These are phyloP conservation scores for Rhabdomys dilectus DNA, from an alignment of 2,113 vertebrate genomes.

Conservation along the genomic window DNA sequence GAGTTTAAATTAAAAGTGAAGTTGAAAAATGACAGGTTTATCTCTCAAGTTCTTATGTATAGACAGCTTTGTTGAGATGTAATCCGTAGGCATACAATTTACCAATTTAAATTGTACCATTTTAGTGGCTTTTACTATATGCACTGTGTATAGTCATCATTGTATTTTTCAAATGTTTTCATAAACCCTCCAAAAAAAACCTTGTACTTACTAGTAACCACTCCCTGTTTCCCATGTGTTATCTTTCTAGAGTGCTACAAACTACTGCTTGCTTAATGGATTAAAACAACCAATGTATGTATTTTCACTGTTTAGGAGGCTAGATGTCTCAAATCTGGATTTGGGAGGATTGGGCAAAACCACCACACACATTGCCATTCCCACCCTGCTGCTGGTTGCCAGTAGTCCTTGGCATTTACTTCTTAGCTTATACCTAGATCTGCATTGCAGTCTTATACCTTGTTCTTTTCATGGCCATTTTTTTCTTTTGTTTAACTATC, in stretches of 20 bases:
- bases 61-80: conserved; percentile 9
- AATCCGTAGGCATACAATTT: conserved; percentile 14
- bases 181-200: neutral
- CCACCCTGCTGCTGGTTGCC: neutral
- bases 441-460: neutral
- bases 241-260: neutral
- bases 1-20: conserved; percentile 61
- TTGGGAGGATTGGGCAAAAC: neutral
- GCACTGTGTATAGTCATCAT: neutral
- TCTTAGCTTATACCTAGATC: neutral
- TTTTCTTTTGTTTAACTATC: neutral
- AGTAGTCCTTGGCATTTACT: neutral
- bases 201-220: neutral
- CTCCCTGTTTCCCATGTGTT: neutral
- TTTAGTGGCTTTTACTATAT: conserved; percentile 34
- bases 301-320: neutral
- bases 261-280: neutral
- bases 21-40: neutral
- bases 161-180: conserved; percentile 39
- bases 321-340: neutral
- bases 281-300: conserved; percentile 5
- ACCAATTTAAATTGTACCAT: conserved; percentile 14
- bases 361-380: neutral
- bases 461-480: neutral
- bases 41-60: neutral